These are phyloP conservation scores for Macrophya alboannulata DNA, from an alignment of 2,888 invertebrate species.

Conservation along the genomic window DNA sequence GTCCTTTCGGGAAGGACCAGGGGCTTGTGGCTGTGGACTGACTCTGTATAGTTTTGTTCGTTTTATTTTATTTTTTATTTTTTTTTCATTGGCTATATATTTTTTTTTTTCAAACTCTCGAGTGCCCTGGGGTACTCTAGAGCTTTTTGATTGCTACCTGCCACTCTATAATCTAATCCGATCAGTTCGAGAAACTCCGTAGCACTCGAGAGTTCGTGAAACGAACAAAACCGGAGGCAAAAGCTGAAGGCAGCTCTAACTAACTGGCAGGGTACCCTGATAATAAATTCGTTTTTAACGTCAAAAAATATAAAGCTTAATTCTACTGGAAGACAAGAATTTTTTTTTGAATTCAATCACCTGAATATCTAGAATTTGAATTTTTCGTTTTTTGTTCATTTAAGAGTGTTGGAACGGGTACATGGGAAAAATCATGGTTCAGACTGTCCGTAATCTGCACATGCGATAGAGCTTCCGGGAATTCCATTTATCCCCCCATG, in stretches of 20 bases:
- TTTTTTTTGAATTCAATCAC: not conserved
- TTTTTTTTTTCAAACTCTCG: not conserved
- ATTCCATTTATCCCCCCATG: slow-evolving; percentile 20
- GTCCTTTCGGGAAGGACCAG: not conserved
- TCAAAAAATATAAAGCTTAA: not conserved
- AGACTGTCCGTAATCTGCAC: slow-evolving; percentile 29
- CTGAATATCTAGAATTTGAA: not conserved
- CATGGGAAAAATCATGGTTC: not conserved
- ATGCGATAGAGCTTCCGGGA: slow-evolving; percentile 30
- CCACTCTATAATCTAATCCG: slow-evolving; percentile 45
- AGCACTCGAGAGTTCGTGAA: slow-evolving; percentile 16
- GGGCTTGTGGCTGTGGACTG: not conserved
- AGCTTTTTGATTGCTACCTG: slow-evolving; percentile 46
- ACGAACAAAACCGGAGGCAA: slow-evolving; percentile 13
- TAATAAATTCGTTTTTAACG: slow-evolving; percentile 4
- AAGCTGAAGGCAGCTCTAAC: not conserved
- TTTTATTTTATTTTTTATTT: not conserved
- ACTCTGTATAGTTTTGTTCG: not conserved
- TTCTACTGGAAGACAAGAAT: not conserved
- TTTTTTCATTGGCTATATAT: not conserved
- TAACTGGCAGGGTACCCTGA: not conserved
- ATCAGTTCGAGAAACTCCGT: slow-evolving; percentile 24
- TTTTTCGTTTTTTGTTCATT: too few species aligned
- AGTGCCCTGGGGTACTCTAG: slow-evolving; percentile 15
- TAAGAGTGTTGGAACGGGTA: not conserved